phyloP scores from a whole-genome alignment of 2,888 invertebrate species.

The Resseliella maxima region DNA sequence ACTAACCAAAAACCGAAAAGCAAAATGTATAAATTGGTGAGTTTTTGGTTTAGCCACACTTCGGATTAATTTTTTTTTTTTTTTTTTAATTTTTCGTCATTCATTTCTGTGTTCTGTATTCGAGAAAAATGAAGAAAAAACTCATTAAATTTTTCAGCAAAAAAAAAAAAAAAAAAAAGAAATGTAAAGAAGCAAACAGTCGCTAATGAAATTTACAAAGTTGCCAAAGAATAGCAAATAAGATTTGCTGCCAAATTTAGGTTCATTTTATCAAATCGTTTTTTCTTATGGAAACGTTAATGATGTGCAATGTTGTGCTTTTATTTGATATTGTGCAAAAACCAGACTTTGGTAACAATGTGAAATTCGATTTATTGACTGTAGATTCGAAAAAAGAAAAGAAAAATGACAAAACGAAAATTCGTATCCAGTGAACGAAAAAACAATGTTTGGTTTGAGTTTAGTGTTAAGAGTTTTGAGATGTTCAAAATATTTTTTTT shows the following conservation, averaged over 20 bases:
- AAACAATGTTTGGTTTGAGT: too few species aligned
- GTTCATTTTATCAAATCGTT: neutral
- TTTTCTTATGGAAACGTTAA: neutral
- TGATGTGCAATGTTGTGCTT: neutral
- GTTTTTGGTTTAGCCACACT: slow-evolving; percentile 60
- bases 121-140: neutral
- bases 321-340: neutral
- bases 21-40: slow-evolving; percentile 69
- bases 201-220: neutral
- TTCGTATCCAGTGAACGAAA: too few species aligned
- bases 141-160: neutral
- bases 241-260: neutral
- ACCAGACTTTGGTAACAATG: neutral
- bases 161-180: neutral
- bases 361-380: neutral
- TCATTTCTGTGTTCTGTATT: neutral
- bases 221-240: slow-evolving; percentile 22
- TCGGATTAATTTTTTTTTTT: neutral
- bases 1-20: slow-evolving; percentile 57
- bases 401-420: too few species aligned
- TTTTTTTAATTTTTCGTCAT: neutral
- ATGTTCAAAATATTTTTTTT: too few species aligned
- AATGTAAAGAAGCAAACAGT: neutral
- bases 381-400: neutral
- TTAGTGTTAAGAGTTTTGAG: neutral